phyloP scores from a whole-genome alignment of 2,113 vertebrate species.

The Tenebrosternarchus preto region DNA sequence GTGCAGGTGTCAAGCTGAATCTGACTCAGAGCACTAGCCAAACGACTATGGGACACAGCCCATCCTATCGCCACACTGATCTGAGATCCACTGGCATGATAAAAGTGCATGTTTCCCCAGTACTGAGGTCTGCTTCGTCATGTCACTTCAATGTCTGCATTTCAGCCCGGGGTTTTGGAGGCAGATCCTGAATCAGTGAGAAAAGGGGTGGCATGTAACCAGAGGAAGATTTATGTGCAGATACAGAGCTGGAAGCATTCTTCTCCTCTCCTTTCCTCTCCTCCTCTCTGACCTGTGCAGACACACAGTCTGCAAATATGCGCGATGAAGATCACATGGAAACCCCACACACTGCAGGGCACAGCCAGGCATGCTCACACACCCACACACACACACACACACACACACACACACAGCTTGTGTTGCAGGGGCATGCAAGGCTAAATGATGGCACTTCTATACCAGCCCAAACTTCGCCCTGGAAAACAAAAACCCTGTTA shows the following conservation, averaged over 20 bases:
- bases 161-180: conserved; percentile 9
- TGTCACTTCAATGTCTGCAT: neutral
- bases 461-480: neutral
- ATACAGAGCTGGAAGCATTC: conserved; percentile 20
- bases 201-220: conserved; percentile 20
- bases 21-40: conserved; percentile 3
- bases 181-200: conserved; percentile 22
- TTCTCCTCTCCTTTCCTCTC: neutral
- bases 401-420: conserved; percentile 28
- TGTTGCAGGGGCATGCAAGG: conserved; percentile 14
- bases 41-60: conserved; percentile 13
- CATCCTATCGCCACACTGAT: neutral
- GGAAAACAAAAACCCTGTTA: conserved; percentile 4
- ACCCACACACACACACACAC: conserved; percentile 27
- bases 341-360: conserved; percentile 40
- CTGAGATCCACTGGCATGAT: neutral
- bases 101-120: neutral
- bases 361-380: conserved; percentile 19
- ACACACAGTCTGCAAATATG: conserved; percentile 42
- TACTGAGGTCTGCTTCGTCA: neutral
- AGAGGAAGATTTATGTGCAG: conserved; percentile 42
- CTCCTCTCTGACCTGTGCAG: conserved; percentile 20
- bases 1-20: conserved; percentile 21
- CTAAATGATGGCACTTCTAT: conserved; percentile 32
- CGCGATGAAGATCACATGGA: conserved; percentile 38